Evolutionary conservation across 1,140 invertebrate genomes (phyloP), one percentile per base, ranked within the genome.

Genomic region (Nasonia vitripennis): DNA sequence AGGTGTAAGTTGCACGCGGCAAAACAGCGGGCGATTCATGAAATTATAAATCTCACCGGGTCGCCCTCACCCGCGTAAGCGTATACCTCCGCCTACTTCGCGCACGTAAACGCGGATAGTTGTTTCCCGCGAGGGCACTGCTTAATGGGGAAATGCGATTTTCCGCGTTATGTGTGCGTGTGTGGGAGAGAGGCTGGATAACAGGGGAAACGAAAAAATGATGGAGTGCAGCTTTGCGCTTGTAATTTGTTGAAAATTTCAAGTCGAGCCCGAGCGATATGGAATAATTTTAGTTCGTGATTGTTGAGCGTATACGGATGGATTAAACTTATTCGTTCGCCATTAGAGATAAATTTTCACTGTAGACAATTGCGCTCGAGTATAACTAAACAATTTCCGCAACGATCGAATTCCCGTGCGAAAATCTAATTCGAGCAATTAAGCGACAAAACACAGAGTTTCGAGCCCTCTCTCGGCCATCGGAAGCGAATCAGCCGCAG

Each of bases 1-100:
- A 84, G 75, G 75, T 79, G 67, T 71, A 79, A 78, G 67, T 84
- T 84, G 75, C 23, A 4, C 62, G 45, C 17, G 31, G 68, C 77
- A 84, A 84, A 84, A 84, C 77, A 79, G 34, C 34, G 37, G 67
- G 45, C 77, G 45, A 84, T 73, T 80, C 83, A 80, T 74, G 67
- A 84, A 73, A 84, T 84, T 80, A 74, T 80, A 84, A 79, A 79
- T 84, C 77, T 67, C 31, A 41, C 67, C 20, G 37, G 55, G n/a
- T 51, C 70, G 31, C 27, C 27, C 27, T 27, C 27, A 27, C 27
- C 27, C 12, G 81, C 48, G 34, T 31, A n/a, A 27, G 20, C n/a
- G 2, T 73, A 20, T 6, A 2, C 27, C 48, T 20, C 70, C 12
- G 20, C 10, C 23, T 27, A 41, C 48, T 31, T 31, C 11, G 80